Evolutionary conservation across 1,140 invertebrate species (phyloP), one percentile per base, ranked within the genome.

Genomic region (Tetramorium parvispinum): DNA sequence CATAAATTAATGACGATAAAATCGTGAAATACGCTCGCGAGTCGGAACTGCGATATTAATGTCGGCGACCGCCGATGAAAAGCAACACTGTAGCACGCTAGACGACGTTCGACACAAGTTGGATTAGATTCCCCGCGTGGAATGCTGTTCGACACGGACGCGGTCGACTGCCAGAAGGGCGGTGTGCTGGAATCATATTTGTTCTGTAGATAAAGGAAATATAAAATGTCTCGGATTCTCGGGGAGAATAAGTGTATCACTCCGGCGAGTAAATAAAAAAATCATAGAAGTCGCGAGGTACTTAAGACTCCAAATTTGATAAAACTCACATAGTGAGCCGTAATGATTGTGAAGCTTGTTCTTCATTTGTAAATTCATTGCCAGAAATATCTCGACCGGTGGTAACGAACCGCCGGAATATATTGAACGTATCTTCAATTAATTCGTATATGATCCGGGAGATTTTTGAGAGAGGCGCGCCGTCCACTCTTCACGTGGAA

Each of bases 11-110:
- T 55, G 4, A 63, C 37, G 85, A 90, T 89, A 83, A 89, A 65
- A 83, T 75, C 79, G 57, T 85, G 73, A 85, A 78, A 66, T 65
- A 85, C 24, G n/a, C 18, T 65, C 66, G n/a, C n/a, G 68, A 55
- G 18, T 43, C 24, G n/a, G 13, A 55, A 53, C 6, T 51, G 43
- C 55, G 49, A 53, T 82, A 82, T 87, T 87, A 87, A 83, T 43
- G 79, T 82, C 77, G 65, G 65, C 68, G 32, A 24, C 24, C 46
- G 65, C 24, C 49, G 53, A 11, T 83, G 85, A 83, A 87, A 87
- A 61, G 85, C 68, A 82, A 87, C 85, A 87, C 46, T 87, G 85
- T 87, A 27, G 68, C 85, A 87, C 57, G 85, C 78, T 65, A 87
- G 76, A 82, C 37, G 37, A 68, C 18, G 63, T 53, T 75, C 21